Conservation (phyloP, 2,113 vertebrate genomes). For the Anarrhichthys ocellatus region DNA sequence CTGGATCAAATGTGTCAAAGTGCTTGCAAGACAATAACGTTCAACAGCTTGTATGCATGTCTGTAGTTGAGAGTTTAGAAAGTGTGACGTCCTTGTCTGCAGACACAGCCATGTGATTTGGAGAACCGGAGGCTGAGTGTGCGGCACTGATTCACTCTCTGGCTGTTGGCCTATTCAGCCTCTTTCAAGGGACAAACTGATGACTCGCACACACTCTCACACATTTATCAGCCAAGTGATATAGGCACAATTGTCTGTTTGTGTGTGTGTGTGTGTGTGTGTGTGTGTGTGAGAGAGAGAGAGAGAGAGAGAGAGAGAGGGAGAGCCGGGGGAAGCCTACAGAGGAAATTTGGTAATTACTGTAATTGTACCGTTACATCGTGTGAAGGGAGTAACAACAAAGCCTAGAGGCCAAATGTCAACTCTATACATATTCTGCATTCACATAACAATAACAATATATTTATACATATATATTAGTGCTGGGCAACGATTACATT, state of each 20-base stretch:
- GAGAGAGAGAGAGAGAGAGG: background rate
- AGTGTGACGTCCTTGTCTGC: conserved; percentile 20
- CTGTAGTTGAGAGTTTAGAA: background rate
- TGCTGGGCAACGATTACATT: too few species aligned
- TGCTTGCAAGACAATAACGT: background rate
- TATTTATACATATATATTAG: too few species aligned
- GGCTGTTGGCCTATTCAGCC: conserved; percentile 33
- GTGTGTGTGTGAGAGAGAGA: background rate
- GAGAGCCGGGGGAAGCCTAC: background rate
- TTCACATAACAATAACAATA: background rate
- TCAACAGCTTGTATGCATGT: background rate
- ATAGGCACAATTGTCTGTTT: conserved; percentile 11
- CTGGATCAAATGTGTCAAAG: background rate
- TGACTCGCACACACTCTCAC: conserved; percentile 34
- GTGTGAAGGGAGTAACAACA: background rate
- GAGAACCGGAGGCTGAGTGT: conserved; percentile 29
- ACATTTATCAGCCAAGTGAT: conserved; percentile 20
- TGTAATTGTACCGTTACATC: background rate
- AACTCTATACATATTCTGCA: background rate
- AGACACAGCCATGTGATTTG: conserved; percentile 9
- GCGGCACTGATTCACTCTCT: conserved; percentile 33
- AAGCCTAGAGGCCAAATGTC: background rate
- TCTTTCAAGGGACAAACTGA: conserved; percentile 39
- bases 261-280: conserved; percentile 1
- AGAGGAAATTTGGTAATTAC: background rate